Evolutionary conservation across 2,888 invertebrate species (phyloP), one percentile per base, ranked within the genome.

Genomic region (Dynastes grantii): DNA sequence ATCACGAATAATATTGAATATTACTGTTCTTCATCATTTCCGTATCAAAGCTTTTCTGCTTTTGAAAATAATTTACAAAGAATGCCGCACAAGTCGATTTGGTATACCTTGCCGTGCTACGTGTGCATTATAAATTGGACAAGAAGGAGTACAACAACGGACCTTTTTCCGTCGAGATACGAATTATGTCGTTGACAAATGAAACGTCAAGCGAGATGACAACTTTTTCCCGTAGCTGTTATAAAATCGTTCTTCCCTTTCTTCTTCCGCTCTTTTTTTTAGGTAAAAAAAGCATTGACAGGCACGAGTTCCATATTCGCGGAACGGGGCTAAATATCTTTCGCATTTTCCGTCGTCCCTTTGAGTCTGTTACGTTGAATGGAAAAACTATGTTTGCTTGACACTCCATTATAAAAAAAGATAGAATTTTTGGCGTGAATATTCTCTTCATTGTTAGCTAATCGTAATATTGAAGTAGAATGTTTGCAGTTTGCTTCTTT

Each of bases 171-270:
- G 40, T 9, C 9, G 65, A 40, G 65, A 37, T 67, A 67, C 65
- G 45, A 45, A 67, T 67, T 67, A 40, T 67, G 65, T 45, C 40
- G 65, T 40, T 67, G 65, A 67, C 65, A 67, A 67, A 67, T 67
- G 65, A 67, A 67, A 67, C 49, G 65, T 67, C 65, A 67, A n/a
- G 45, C 45, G 45, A 8, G n/a, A 67, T 67, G 65, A 67, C 65
- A 67, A 45, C 65, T 67, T 45, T 58, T 67, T 67, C 22, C 65
- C 65, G 45, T 67, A 40, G 45, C 65, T 22, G 65, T 67, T 67
- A 67, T 67, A 67, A 45, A 67, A 40, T 45, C 22, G 37, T 67
- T 49, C 45, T 45, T 22, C 40, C 16, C 40, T 67, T 40, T 40
- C 40, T 22, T 45, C 2, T 29, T 6, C 45, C 22, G 22, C 55